Evolutionary conservation across 2,888 invertebrate genomes (phyloP), one percentile per base, ranked within the genome.

Genomic region (Lepidonotus clava): DNA sequence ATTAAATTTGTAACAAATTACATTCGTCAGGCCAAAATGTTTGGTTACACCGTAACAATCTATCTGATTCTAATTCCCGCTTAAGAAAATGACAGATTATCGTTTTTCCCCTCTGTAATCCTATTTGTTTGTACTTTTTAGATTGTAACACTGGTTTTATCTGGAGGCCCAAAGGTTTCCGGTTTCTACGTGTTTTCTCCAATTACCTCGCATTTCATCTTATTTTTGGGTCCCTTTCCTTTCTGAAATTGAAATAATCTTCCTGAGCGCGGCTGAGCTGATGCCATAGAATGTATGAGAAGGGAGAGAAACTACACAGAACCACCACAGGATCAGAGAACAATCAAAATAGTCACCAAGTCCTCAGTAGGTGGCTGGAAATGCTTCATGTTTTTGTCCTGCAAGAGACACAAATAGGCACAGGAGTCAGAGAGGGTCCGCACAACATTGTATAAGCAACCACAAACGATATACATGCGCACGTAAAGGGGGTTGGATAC

Each of bases 361-460:
- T 71, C 71, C 71, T 71, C 36, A 71, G 71, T 34, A 14, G 71
- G n/a, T 46, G 80, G 41, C 80, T 80, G 80, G 80, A 80, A 80
- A 80, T 80, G 80, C 80, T 80, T 80, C 80, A 80, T 80, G 51
- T 80, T 80, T 80, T 80, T 80, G 46, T 80, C 80, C 80, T 80
- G 80, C 14, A 80, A 80, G 80, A 80, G 34, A 80, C 71, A 71
- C 71, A 71, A 71, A 71, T 71, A 71, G 71, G 34, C 71, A 71
- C 71, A 71, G 24, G 71, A 71, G 71, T 71, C 34, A 71, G 71
- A 71, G 71, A 36, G 71, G 71, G 71, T 34, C 18, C 36, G 38
- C 71, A 71, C 71, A 71, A 71, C 71, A 28, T 71, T 14, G 66
- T 66, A 18, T n/a, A 34, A 71, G 71, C 71, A 38, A 38, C 71